Percentiles rank a stretch among this genome's conserved stretches.
These are phyloP conservation scores for Pangasianodon gigas DNA, from an alignment of 2,113 vertebrate species.

Conservation along the genomic window DNA sequence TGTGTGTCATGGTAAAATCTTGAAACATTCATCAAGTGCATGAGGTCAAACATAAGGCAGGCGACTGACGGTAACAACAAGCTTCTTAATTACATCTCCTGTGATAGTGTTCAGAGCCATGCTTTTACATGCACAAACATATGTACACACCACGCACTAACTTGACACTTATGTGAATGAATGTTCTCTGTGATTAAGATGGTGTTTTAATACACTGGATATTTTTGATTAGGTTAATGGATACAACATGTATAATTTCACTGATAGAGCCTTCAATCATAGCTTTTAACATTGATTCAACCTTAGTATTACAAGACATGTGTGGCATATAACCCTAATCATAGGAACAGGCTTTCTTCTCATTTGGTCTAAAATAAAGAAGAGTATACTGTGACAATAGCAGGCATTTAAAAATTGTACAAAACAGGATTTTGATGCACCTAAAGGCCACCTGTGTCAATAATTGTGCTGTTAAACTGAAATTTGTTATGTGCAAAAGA, in stretches of 20 bases:
- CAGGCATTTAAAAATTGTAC: background rate
- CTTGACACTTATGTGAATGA: background rate
- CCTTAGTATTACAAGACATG: background rate
- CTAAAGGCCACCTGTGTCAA: background rate
- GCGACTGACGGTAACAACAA: slow-evolving; percentile 51
- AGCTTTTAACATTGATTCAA: background rate
- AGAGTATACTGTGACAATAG: background rate
- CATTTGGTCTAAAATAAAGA: background rate
- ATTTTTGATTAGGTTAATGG: background rate
- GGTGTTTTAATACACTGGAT: background rate
- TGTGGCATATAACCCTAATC: background rate
- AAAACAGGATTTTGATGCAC: background rate
- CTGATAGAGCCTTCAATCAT: background rate
- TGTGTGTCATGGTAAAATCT: slow-evolving; percentile 60
- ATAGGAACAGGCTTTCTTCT: background rate
- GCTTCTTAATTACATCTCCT: slow-evolving; percentile 67
- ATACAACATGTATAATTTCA: background rate
- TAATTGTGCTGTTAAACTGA: background rate
- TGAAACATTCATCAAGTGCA: slow-evolving; percentile 69
- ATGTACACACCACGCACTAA: background rate
- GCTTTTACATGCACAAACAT: slow-evolving; percentile 16
- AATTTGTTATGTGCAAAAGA: background rate
- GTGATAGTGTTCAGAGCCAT: background rate
- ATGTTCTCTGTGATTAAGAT: background rate
- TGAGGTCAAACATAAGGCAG: slow-evolving; percentile 67